Base-by-base conservation (phyloP, 2,888 invertebrate species). In the Drosophila ustulata region DNA sequence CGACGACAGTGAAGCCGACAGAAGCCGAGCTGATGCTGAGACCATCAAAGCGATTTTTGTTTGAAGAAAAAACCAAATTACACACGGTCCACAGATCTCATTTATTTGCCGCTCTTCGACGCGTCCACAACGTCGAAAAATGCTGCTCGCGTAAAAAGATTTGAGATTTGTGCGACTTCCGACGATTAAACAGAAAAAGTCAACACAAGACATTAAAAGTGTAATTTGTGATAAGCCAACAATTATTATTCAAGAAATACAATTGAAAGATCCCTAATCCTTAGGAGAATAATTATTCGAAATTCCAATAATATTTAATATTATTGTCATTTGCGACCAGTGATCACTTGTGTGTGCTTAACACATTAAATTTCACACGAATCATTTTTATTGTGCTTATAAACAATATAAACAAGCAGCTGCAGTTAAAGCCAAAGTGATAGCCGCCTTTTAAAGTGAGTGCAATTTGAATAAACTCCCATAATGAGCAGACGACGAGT, bases 31-130 rank as follows among this genome's bases (percentile, higher is more conserved):
- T 53, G 58, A 37, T 64, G 57, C 74, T 63, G 69, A 64, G 62
- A 41, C 66, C 70, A 45, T 70, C 77, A 52, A 71, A 75, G 76
- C 76, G 86, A 81, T 90, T 90, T 89, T 82, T 84, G 84, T 83
- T 86, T 85, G 80, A 89, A 90, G 86, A 88, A 84, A 90, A 88
- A 91, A 89, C 88, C 91, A 87, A 90, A 91, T 90, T 90, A 90
- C 91, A 88, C 89, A 89, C 85, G 82, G 81, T 73, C 82, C 81
- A 71, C 78, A 90, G 85, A 90, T 90, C 90, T 91, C 92, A 91
- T 91, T 91, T 91, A 91, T 91, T 90, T 87, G 89, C 90, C 86
- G 90, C 89, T 85, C 90, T 86, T 90, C 90, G 90, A 90, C 90
- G 89, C 89, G 91, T 90, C 82, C 91, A 82, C 90, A 91, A 82